Percentiles rank a stretch among this genome's conserved stretches.
Conservation (phyloP, 1,140 invertebrate genomes). For the Ceratoteleas bidentatus region DNA sequence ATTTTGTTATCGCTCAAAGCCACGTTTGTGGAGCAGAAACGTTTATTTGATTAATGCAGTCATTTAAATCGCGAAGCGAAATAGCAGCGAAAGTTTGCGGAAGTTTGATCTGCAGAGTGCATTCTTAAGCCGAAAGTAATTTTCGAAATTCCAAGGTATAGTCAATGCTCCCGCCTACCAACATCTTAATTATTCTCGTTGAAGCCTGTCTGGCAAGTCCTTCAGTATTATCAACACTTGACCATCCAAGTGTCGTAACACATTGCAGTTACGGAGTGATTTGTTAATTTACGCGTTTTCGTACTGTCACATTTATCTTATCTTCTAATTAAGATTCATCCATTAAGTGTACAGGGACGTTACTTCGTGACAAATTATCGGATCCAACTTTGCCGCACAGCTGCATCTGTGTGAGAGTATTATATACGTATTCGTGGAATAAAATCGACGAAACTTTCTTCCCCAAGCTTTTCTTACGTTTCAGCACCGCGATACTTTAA, state of each 20-base stretch:
- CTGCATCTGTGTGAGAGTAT: conserved; percentile 7
- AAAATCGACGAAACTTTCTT: conserved; percentile 25
- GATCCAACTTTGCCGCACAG: conserved; percentile 32
- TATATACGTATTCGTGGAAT: conserved; percentile 14
- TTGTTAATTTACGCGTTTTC: conserved; percentile 46
- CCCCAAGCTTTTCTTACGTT: conserved; percentile 53
- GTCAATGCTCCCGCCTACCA: background rate
- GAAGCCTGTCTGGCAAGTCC: background rate
- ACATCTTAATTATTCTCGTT: background rate
- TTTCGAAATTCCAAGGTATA: background rate
- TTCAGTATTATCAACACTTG: conserved; percentile 32
- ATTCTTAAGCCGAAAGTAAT: background rate
- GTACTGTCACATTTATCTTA: conserved; percentile 51
- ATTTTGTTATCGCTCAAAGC: too few species aligned
- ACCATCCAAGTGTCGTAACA: conserved; percentile 21
- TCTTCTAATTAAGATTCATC: conserved; percentile 59
- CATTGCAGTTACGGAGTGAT: conserved; percentile 33
- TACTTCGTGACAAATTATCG: conserved; percentile 46
- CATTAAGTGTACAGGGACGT: conserved; percentile 35
- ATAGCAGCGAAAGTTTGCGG: too few species aligned
- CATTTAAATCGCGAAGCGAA: too few species aligned
- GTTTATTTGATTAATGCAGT: too few species aligned
- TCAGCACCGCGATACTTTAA: too few species aligned
- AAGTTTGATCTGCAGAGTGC: too few species aligned
- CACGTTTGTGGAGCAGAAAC: too few species aligned